Evolutionary conservation across 2,888 invertebrate species (phyloP), one percentile per base, ranked within the genome.

Genomic region (Proisotoma minuta): DNA sequence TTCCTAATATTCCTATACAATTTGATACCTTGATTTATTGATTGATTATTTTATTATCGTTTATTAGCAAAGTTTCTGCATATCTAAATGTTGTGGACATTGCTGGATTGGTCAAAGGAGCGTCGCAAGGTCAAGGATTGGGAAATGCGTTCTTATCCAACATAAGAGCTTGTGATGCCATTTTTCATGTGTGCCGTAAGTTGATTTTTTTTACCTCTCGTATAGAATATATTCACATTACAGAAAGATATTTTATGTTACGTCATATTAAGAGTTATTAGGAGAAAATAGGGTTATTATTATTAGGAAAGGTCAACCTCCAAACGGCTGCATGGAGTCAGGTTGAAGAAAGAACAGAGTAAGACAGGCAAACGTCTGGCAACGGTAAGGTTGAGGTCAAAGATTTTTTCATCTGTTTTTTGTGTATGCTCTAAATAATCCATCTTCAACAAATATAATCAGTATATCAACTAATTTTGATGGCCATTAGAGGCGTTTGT

Each of bases 131-230:
- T 0, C 93, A 97, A 79, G 97, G 99, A 1, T 82, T 99, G 60
- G 99, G 99, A 75, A 99, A 99, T 79, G 96, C 95, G 66, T 99
- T 99, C 80, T 84, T 99, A 50, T 96, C 98, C 3, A 96, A 99
- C 79, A 98, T 99, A 76, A 91, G 89, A 78, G 98, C 97, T 18
- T 99, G 99, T 78, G 99, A 99, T 79, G 94, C 96, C 43, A 88
- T 99, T 75, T 98, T 98, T 77, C 96, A 99, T 80, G 84, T 99
- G 70, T 91, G 93, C 76, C 87, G 99, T 94, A 82, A 87, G 91
- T 87, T 63, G n/a, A n/a, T n/a, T n/a, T n/a, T 43, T 43, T 43
- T 43, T 12, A 43, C 5, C 20, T 47, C 34, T 27, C 34, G 20
- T 43, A 10, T 34, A 34, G 34, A 34, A 34, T 15, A 15, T 10